Evolutionary conservation across 1,140 invertebrate genomes (phyloP), one percentile per base, ranked within the genome.

Genomic region (Drosophila chauvacae): DNA sequence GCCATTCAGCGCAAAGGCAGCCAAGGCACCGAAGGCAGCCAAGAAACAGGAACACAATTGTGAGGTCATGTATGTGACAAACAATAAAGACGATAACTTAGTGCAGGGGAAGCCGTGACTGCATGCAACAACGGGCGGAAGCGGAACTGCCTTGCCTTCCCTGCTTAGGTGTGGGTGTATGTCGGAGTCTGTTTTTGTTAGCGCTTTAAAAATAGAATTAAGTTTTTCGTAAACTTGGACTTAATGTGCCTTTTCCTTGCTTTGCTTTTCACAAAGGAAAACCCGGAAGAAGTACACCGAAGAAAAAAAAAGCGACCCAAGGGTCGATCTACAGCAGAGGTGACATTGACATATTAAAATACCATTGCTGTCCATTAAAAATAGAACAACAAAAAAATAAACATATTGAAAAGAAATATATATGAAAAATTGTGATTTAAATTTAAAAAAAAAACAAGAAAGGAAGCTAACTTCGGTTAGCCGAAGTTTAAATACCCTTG

Each of bases 71-170:
- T 90, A 90, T 90, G 85, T 90, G 85, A 85, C 85, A 90, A 90
- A 90, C 85, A 90, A 90, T 90, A 90, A 90, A 81, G 85, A 85
- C 81, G 85, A 90, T 90, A 90, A 90, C 81, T 90, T 85, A 90
- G 71, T 77, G 76, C 58, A 63, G 37, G 48, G 61, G 57, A 60
- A 74, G 47, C 58, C 50, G 37, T 59, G 56, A 47, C 35, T 59
- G 71, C 44, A 63, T 71, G 42, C 60, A 30, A 57, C 56, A 78
- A 56, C 66, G 50, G 28, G 41, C 77, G 80, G 85, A 87, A 87
- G 69, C 84, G 84, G 84, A 87, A 90, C 68, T 73, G 53, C 23
- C 28, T 60, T 57, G 48, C 64, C 44, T 63, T 69, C 65, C 44
- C 23, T 18, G 35, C 74, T 59, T 60, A 39, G 56, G 42, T 48